These are phyloP conservation scores for Crenichthys baileyi DNA, from an alignment of 2,797 vertebrate genomes.

Conservation along the genomic window DNA sequence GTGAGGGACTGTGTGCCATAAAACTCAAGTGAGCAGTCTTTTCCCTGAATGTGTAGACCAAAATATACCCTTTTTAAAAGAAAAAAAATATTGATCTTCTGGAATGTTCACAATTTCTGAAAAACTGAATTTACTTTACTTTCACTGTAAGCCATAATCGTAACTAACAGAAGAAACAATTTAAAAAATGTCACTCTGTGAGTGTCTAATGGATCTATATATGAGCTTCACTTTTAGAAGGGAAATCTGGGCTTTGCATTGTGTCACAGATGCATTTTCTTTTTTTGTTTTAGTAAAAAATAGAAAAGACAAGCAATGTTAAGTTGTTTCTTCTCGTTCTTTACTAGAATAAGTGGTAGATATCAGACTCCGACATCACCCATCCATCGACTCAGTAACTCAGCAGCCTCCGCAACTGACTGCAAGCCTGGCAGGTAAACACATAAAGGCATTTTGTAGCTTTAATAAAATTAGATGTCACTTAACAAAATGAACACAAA, in stretches of 20 bases:
- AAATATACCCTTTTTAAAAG: no score
- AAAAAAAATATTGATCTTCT: no score
- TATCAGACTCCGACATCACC: constrained; percentile 75
- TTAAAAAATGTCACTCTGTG: background rate
- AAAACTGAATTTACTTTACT: background rate
- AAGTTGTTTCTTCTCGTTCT: constrained; percentile 19
- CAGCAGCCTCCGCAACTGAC: constrained; percentile 79
- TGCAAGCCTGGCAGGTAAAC: constrained; percentile 86
- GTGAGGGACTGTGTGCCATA: no score
- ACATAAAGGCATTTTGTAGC: constrained; percentile 1
- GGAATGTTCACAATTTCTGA: background rate
- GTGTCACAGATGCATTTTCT: background rate
- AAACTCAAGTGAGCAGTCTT: no score
- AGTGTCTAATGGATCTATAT: background rate
- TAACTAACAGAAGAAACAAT: background rate
- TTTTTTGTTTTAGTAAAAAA: constrained; percentile 19
- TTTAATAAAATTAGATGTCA: background rate
- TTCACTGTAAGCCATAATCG: background rate
- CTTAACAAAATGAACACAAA: constrained; percentile 14
- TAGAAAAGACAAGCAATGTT: constrained; percentile 23
- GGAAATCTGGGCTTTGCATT: background rate
- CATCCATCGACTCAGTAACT: constrained; percentile 68
- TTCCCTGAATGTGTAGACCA: no score
- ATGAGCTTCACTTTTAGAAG: background rate
- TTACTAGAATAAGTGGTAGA: constrained; percentile 80